Conservation (phyloP, 2,888 invertebrate genomes). For the Sialis fuliginosa region DNA sequence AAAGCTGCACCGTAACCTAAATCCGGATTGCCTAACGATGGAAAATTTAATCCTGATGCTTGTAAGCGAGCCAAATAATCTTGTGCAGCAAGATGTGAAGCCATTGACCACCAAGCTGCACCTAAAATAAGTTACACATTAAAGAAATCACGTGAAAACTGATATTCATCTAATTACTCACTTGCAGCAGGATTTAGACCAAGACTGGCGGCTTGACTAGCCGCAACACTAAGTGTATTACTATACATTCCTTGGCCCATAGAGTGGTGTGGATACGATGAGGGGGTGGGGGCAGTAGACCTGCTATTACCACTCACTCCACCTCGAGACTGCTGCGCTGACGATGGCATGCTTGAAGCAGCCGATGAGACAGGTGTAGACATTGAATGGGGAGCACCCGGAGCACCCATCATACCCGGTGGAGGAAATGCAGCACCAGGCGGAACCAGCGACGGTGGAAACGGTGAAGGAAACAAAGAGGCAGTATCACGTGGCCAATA, state of each 20-base stretch:
- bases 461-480: slow-evolving; percentile 26
- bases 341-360: slow-evolving; percentile 9
- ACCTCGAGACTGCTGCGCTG: slow-evolving; percentile 16
- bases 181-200: slow-evolving; percentile 60
- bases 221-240: slow-evolving; percentile 65
- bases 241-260: slow-evolving; percentile 28
- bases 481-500: slow-evolving; percentile 61
- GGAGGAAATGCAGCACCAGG: slow-evolving; percentile 23
- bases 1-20: slow-evolving; percentile 36
- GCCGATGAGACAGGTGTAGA: slow-evolving; percentile 8
- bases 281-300: slow-evolving; percentile 1
- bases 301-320: slow-evolving; percentile 28
- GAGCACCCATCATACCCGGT: slow-evolving; percentile 21
- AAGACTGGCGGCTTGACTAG: slow-evolving; percentile 69
- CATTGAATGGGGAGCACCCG: slow-evolving; percentile 17
- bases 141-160: not conserved
- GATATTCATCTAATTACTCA: slow-evolving; percentile 22
- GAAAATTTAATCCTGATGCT: slow-evolving; percentile 58
- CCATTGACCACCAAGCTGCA: slow-evolving; percentile 85
- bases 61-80: slow-evolving; percentile 73
- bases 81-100: slow-evolving; percentile 72
- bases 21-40: slow-evolving; percentile 38
- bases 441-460: slow-evolving; percentile 25
- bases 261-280: slow-evolving; percentile 9
- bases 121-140: slow-evolving; percentile 28